These are phyloP conservation scores for Graptemys geographica DNA, from an alignment of 2,797 vertebrate species.

Conservation along the genomic window DNA sequence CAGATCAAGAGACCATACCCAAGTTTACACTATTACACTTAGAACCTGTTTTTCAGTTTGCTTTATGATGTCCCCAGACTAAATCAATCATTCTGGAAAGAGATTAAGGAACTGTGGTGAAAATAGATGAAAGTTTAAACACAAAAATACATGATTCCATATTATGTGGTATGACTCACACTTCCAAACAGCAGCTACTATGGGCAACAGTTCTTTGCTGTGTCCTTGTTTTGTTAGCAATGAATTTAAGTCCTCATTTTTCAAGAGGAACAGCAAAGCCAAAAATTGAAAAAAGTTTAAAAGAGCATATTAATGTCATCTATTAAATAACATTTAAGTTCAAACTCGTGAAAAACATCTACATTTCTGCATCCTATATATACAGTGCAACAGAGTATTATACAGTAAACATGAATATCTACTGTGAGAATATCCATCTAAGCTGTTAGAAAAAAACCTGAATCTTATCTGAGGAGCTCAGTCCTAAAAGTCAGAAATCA, in stretches of 20 bases:
- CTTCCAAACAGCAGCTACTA: conserved; percentile 24
- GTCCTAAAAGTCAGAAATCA: background rate
- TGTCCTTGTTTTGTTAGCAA: conserved; percentile 32
- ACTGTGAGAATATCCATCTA: background rate
- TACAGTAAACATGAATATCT: background rate
- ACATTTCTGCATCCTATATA: background rate
- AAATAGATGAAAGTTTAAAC: background rate
- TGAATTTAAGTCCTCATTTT: background rate
- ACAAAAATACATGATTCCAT: conserved; percentile 41
- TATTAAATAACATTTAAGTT: background rate
- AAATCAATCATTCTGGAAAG: background rate
- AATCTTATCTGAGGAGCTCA: background rate
- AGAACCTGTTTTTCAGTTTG: background rate
- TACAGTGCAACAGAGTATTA: background rate
- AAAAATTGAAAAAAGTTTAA: background rate
- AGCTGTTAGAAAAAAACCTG: background rate
- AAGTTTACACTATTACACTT: background rate
- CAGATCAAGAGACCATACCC: background rate
- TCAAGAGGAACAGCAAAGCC: background rate
- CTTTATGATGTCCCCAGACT: background rate
- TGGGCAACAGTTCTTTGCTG: conserved; percentile 31
- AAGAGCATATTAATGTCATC: no score
- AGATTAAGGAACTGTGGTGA: conserved; percentile 29
- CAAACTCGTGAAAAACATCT: background rate
- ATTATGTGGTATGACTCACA: conserved; percentile 60